These are phyloP conservation scores for Pangasius larnaudii DNA, from an alignment of 2,797 vertebrate genomes.

Conservation along the genomic window DNA sequence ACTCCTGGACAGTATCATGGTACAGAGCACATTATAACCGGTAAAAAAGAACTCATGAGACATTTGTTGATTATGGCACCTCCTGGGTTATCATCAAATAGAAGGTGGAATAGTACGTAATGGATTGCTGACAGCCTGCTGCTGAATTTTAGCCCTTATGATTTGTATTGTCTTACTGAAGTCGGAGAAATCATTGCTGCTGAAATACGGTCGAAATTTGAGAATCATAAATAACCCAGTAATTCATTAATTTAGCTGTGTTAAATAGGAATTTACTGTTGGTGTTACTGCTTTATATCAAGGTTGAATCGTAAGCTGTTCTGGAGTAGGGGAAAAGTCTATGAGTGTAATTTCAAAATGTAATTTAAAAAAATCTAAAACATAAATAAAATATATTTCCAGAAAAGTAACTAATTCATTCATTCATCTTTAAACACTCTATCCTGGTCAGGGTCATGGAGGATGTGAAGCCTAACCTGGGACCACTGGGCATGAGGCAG, in stretches of 20 bases:
- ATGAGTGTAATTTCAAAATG: too few relatives aligned
- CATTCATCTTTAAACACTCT: background rate
- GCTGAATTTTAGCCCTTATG: background rate
- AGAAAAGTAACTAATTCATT: background rate
- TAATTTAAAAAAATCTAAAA: too few relatives aligned
- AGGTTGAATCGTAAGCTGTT: background rate
- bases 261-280: background rate
- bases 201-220: background rate
- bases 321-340: background rate
- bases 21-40: too few relatives aligned
- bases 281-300: background rate
- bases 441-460: background rate
- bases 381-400: background rate
- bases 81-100: too few relatives aligned
- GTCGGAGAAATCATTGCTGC: too few relatives aligned
- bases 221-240: background rate
- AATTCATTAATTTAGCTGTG: background rate
- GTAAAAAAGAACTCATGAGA: too few relatives aligned
- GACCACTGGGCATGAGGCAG: background rate
- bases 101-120: too few relatives aligned
- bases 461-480: background rate
- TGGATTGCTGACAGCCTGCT: too few relatives aligned
- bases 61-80: too few relatives aligned
- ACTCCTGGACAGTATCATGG: background rate
- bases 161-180: background rate